Evolutionary conservation across 2,113 vertebrate genomes (phyloP).

Genomic region (Cephalopholis sonnerati): DNA sequence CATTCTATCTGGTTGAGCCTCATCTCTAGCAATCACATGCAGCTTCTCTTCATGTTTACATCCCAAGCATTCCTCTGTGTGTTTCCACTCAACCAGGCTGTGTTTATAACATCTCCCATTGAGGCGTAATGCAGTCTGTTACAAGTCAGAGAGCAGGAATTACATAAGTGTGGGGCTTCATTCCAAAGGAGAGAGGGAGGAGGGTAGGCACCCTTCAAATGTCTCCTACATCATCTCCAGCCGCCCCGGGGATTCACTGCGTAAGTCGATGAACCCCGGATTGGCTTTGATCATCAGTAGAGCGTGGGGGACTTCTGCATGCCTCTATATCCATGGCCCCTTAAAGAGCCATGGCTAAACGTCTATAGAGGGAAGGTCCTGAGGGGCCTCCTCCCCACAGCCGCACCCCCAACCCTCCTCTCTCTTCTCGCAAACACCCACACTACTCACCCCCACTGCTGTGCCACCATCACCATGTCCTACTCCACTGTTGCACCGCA

Average conservation of each 20-base stretch:
- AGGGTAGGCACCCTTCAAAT: constrained; percentile 72
- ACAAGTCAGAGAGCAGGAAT: constrained; percentile 66
- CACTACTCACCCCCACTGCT: constrained; percentile 25
- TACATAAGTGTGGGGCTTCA: constrained; percentile 73
- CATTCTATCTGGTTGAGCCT: background rate
- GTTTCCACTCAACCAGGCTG: constrained; percentile 21
- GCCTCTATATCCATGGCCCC: constrained; percentile 55
- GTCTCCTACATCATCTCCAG: constrained; percentile 65
- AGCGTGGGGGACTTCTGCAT: constrained; percentile 47
- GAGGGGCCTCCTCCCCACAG: constrained; percentile 36
- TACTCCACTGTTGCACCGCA: constrained; percentile 39
- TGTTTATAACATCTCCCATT: constrained; percentile 49
- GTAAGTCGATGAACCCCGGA: constrained; percentile 67
- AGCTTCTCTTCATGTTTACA: constrained; percentile 17
- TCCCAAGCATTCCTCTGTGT: constrained; percentile 1
- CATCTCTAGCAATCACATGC: background rate
- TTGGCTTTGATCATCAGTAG: constrained; percentile 78
- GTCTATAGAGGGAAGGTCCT: constrained; percentile 46
- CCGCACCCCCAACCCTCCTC: constrained; percentile 32
- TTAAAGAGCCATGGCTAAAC: constrained; percentile 67
- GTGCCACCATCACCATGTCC: constrained; percentile 30
- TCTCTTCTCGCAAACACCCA: constrained; percentile 16
- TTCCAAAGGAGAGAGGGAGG: constrained; percentile 51
- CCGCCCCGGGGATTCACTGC: constrained; percentile 48
- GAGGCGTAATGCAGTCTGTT: constrained; percentile 62